Evolutionary conservation across 1,140 invertebrate species (phyloP), one percentile per base, ranked within the genome.

Genomic region (Eriocheir sinensis): DNA sequence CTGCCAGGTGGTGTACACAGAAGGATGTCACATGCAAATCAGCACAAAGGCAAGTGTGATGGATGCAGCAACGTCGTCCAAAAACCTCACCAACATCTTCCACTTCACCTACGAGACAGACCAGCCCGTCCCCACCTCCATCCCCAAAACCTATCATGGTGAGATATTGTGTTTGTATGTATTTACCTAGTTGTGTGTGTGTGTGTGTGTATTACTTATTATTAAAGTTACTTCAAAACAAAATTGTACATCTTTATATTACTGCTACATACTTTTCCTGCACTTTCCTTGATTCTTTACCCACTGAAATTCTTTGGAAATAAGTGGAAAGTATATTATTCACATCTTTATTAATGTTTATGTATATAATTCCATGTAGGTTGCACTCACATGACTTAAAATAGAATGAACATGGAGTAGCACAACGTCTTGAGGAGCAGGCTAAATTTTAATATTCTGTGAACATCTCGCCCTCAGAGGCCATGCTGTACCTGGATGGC

Each of bases 401-500:
- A n/a, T n/a, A n/a, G n/a, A n/a, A n/a, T n/a, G n/a, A n/a, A n/a
- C n/a, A n/a, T n/a, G n/a, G n/a, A n/a, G n/a, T n/a, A n/a, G n/a
- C n/a, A n/a, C n/a, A n/a, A n/a, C n/a, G n/a, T n/a, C n/a, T n/a
- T n/a, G n/a, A n/a, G n/a, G n/a, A n/a, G n/a, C n/a, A n/a, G n/a
- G n/a, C n/a, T 60, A 60, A 15, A 60, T 60, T 21, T 60, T 60
- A 9, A 60, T 21, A 21, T 15, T 60, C 53, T 21, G 9, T 21
- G n/a, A 60, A 60, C 17, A 72, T 92, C 12, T 27, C 32, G 93
- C 89, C 96, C 97, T 92, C 97, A 97, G 97, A 98, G 96, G 97
- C 98, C 4, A 98, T 98, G 97, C 96, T 98, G 96, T 98, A 98
- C 96, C 96, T 98, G 91, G 98, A 98, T 96, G 98, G 98, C n/a